These are phyloP conservation scores for Pterois miles DNA, from an alignment of 2,797 vertebrate genomes.

Conservation along the genomic window DNA sequence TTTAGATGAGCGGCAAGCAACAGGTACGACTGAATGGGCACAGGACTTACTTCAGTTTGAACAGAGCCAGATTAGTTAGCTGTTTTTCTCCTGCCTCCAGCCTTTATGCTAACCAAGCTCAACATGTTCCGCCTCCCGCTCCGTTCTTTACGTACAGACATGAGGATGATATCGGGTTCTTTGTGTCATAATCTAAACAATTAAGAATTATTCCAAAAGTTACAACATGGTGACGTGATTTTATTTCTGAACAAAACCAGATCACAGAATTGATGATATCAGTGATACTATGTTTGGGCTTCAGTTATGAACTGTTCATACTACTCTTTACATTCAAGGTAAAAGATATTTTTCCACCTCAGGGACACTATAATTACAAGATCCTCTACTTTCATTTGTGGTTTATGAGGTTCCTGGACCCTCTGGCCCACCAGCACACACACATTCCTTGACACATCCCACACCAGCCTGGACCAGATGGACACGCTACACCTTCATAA, in stretches of 20 bases:
- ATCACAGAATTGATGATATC: neutral
- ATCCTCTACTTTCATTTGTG: slow-evolving; percentile 40
- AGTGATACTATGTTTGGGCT: neutral
- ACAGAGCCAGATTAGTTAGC: neutral
- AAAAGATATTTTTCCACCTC: slow-evolving; percentile 1
- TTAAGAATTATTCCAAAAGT: neutral
- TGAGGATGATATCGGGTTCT: neutral
- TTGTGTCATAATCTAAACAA: too few species aligned
- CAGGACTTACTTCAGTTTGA: neutral
- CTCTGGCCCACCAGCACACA: slow-evolving; percentile 26
- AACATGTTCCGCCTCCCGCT: neutral
- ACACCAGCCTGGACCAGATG: slow-evolving; percentile 50
- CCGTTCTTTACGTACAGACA: neutral
- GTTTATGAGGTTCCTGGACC: slow-evolving; percentile 48
- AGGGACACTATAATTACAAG: slow-evolving; percentile 45
- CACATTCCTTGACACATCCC: slow-evolving; percentile 51
- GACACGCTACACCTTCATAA: slow-evolving; percentile 53
- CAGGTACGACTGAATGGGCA: too few species aligned
- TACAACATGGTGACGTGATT: neutral
- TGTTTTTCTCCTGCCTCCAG: neutral
- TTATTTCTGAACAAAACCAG: neutral
- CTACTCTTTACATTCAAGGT: slow-evolving; percentile 18
- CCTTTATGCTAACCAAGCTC: neutral
- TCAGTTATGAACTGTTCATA: neutral
- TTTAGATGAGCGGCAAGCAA: neutral